Evolutionary conservation across 1,140 invertebrate species (phyloP).

Genomic region (Atopsyche davidsoni): DNA sequence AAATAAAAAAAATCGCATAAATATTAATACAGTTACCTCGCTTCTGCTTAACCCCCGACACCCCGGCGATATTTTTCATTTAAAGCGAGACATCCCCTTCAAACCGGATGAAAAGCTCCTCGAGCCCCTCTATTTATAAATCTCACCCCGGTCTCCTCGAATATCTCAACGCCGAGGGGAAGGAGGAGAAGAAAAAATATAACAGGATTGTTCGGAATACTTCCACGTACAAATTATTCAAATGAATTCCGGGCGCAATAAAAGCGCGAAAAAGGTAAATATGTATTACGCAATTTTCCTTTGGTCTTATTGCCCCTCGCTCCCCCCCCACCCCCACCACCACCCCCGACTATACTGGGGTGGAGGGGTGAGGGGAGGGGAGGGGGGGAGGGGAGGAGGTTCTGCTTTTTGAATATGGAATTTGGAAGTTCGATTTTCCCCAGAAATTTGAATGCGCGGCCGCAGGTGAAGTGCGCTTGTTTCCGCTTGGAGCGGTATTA

Average conservation of each 20-base stretch:
- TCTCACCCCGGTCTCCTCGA: conserved; percentile 1
- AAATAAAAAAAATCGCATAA: too few species aligned
- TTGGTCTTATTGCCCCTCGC: conserved; percentile 5
- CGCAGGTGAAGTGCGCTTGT: too few species aligned
- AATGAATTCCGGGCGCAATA: conserved; percentile 27
- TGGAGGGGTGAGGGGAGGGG: conserved; percentile 10
- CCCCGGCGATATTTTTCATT: too few species aligned
- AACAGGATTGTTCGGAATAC: conserved; percentile 28
- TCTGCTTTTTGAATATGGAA: neutral
- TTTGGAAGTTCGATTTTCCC: too few species aligned
- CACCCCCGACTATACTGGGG: neutral
- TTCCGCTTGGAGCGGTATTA: conserved; percentile 1
- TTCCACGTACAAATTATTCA: conserved; percentile 28
- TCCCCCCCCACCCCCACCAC: conserved; percentile 6
- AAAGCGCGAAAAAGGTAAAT: conserved; percentile 24
- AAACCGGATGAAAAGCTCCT: too few species aligned
- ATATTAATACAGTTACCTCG: too few species aligned
- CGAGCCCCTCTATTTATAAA: conserved; percentile 20
- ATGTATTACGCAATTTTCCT: conserved; percentile 27
- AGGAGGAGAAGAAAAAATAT: conserved; percentile 19
- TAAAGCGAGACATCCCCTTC: too few species aligned
- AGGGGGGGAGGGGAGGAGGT: neutral
- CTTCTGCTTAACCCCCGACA: too few species aligned
- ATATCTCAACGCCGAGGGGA: neutral
- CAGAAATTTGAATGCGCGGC: too few species aligned